Base-by-base conservation (phyloP, 2,888 invertebrate species). In the Bombylius major region DNA sequence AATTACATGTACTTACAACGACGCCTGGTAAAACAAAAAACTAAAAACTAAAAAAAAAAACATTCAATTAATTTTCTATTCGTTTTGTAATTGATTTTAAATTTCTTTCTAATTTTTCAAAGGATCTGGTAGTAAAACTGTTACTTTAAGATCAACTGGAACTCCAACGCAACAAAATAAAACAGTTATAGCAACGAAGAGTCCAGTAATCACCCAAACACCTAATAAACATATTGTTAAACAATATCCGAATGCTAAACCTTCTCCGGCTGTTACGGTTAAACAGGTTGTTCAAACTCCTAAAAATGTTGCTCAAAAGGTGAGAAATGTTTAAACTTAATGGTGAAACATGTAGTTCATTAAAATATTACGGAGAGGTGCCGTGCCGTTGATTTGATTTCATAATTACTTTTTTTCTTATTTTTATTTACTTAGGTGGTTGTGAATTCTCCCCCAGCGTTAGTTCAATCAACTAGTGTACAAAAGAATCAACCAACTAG, bases 1-100 rank as follows among this genome's bases (percentile, higher is more conserved):
- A 92, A 70, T 76, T 95, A 33, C 94, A 95, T 69, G 85, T 95
- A 23, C 76, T 81, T 49, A 74, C 78, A 9, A 70, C 77, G 32
- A 78, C 79, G 14, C 70, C 76, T 58, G 65, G 62, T 65, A 59
- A 44, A n/a, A 44, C 49, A 9, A 39, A 9, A 9, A 11, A 39
- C 11, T 39, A 39, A 9, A 9, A 11, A 39, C 11, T 39, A 39
- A 39, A 39, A 39, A 47, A 14, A 51, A 39, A 23, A 23, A 23
- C 23, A 23, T 23, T 23, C 23, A 23, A 23, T 33, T 23, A 34
- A 36, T 23, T 52, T 50, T 23, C 52, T 48, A 49, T 50, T n/a
- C 48, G 6, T 48, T 42, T 11, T 5, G 23, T 52, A 12, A 31
- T 9, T 44, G 13, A 44, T 58, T 50, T 46, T 34, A 45, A n/a